Evolutionary conservation across 2,888 invertebrate genomes (phyloP).

Genomic region (Seira musarum): DNA sequence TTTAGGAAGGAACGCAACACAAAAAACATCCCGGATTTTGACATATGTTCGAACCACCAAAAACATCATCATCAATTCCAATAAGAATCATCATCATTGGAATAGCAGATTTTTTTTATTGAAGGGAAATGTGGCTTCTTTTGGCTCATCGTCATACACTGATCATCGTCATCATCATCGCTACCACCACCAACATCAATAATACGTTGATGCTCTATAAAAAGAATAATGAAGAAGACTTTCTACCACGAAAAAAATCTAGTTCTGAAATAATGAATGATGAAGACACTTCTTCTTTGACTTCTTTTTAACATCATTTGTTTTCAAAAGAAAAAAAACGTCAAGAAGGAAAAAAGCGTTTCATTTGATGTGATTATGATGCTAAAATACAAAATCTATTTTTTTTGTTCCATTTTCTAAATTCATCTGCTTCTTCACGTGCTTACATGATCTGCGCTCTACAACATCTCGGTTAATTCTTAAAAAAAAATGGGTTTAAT

Average conservation of each 20-base stretch:
- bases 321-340: conserved; percentile 62
- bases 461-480: no score
- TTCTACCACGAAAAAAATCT: conserved; percentile 4
- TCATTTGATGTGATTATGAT: no score
- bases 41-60: conserved; percentile 62
- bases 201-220: no score
- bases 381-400: conserved; percentile 40
- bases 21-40: conserved; percentile 53
- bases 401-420: no score
- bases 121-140: conserved; percentile 57
- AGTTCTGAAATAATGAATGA: conserved; percentile 38
- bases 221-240: conserved; percentile 54
- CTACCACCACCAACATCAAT: no score
- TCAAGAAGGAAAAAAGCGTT: no score
- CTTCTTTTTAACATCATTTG: conserved; percentile 60
- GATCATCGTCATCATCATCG: no score
- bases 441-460: no score
- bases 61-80: conserved; percentile 35
- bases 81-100: conserved; percentile 6
- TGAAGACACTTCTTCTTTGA: conserved; percentile 56
- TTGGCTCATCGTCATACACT: conserved; percentile 43
- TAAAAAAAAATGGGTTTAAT: no score
- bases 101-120: conserved; percentile 46
- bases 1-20: conserved; percentile 18
- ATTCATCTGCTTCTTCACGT: no score